Evolutionary conservation across 2,797 vertebrate genomes (phyloP), one percentile per base, ranked within the genome.

Genomic region (Pipistrellus pygmaeus): DNA sequence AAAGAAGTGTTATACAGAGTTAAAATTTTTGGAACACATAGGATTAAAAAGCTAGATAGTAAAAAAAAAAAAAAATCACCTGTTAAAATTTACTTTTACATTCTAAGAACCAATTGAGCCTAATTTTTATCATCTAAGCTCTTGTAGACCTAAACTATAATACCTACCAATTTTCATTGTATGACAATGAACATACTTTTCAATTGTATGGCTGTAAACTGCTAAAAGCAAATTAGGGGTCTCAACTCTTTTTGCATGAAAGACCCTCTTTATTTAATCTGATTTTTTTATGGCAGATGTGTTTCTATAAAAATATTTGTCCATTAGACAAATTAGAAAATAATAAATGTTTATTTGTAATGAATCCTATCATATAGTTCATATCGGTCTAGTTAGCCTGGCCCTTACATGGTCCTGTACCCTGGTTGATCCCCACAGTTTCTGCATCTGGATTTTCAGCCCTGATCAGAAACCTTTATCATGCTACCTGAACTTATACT

Each of bases 221-320:
- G 48, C 55, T 72, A 92, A 69, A 96, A 91, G 57, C 12, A 88
- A 91, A 92, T 66, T 25, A 82, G 83, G 25, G 9, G 81, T 68
- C n/a, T 80, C 17, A 21, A 6, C n/a, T 69, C 55, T 91, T 72
- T 73, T 68, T 60, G 18, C 18, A 86, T 20, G 8, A 91, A 95
- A 57, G 9, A 8, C 60, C 25, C n/a, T 72, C 38, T 85, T 93
- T 91, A 87, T 82, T 93, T 93, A 87, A 57, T 87, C 41, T 85
- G 44, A 88, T 64, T 92, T 95, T 90, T 88, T 77, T 32, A 35
- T 88, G 55, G 23, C 8, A 94, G 53, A 81, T 44, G 30, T 82
- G n/a, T 38, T 95, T 32, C 53, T 83, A 88, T 72, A 35, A 94
- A 82, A 51, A 85, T 75, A n/a, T 62, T 17, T 73, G 75, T 30